Evolutionary conservation across 2,113 vertebrate genomes (phyloP).

Genomic region (Crotalus viridis): DNA sequence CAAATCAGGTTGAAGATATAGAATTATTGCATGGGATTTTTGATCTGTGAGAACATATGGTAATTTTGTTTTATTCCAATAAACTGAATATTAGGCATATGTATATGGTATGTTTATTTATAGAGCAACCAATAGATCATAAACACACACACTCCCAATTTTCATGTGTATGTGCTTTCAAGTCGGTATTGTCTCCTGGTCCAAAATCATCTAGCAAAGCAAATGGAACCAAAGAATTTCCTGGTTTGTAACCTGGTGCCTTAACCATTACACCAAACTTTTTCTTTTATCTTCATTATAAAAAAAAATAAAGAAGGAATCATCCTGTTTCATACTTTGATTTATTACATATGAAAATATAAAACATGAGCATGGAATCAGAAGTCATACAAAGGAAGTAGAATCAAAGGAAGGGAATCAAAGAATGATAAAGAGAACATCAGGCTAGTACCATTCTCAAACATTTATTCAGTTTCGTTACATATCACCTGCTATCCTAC

Average conservation of each 20-base stretch:
- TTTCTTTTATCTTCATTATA: not conserved
- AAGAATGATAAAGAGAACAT: not conserved
- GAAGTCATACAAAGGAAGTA: not conserved
- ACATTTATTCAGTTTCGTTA: not conserved
- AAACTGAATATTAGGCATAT: not conserved
- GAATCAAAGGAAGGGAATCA: not conserved
- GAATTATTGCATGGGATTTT: not conserved
- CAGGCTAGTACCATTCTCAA: not conserved
- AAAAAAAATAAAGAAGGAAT: not conserved
- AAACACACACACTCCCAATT: not conserved
- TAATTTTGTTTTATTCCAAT: not conserved
- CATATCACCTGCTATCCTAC: not conserved
- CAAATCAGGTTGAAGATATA: not conserved
- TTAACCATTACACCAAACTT: not conserved
- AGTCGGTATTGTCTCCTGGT: not conserved
- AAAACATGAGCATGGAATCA: not conserved
- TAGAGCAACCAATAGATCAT: not conserved
- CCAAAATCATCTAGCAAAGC: not conserved
- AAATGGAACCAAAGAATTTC: not conserved
- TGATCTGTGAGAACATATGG: not conserved
- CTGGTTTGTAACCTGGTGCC: not conserved
- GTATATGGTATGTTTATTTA: not conserved
- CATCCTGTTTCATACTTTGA: not conserved
- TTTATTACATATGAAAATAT: not conserved
- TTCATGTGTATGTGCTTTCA: not conserved